Conservation (phyloP, 2,113 vertebrate species). For the Brienomyrus longianalis region DNA sequence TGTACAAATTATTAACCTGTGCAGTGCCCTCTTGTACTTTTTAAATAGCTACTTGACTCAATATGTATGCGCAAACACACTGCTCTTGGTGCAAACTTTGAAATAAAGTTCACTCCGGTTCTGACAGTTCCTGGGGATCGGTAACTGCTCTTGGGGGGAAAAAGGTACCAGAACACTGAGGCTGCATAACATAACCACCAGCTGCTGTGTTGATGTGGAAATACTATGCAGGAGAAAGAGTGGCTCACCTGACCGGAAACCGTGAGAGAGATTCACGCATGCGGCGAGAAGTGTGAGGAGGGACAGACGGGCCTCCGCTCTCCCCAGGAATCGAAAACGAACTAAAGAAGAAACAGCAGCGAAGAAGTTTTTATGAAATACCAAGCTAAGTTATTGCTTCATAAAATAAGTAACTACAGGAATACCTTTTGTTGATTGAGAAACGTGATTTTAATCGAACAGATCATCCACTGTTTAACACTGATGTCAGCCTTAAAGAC, state of each 20-base stretch:
- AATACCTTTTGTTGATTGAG: not conserved
- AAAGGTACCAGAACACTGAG: not conserved
- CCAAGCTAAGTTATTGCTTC: not conserved
- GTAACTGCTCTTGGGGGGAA: not conserved
- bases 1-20: not conserved
- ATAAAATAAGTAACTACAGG: not conserved
- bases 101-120: not conserved
- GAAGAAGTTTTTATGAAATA: not conserved
- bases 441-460: not conserved
- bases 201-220: not conserved
- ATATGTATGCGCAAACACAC: not conserved
- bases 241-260: slow-evolving; percentile 74
- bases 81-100: not conserved
- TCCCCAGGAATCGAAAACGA: slow-evolving; percentile 84
- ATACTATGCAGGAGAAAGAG: not conserved
- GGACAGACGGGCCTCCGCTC: slow-evolving; percentile 70
- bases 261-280: slow-evolving; percentile 88
- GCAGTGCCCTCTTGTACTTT: not conserved
- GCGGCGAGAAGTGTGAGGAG: slow-evolving; percentile 75
- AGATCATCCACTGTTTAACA: not conserved
- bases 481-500: not conserved
- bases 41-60: not conserved
- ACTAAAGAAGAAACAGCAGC: slow-evolving; percentile 48
- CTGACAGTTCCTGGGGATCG: not conserved
- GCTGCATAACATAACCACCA: not conserved